Evolutionary conservation across 2,888 invertebrate genomes (phyloP).

Genomic region (Monopis laevigella): DNA sequence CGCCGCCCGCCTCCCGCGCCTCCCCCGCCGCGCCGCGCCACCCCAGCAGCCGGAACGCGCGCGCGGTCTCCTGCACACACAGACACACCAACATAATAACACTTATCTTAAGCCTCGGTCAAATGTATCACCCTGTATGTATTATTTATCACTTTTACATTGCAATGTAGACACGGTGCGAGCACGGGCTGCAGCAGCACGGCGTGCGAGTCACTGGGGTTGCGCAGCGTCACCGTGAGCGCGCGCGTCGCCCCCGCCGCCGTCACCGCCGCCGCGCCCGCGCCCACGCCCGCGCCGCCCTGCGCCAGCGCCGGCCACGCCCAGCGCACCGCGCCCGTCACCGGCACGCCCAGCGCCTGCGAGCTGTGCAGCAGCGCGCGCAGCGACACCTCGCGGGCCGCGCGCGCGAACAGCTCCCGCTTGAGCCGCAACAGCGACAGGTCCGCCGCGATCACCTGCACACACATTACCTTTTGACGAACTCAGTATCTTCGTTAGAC

Average conservation of each 20-base stretch:
- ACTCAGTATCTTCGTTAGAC: conserved; percentile 7
- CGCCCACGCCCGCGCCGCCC: conserved; percentile 28
- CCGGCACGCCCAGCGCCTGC: conserved; percentile 17
- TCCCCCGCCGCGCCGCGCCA: conserved; percentile 28
- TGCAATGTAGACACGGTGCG: conserved; percentile 12
- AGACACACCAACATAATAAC: background rate
- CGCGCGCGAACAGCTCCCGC: conserved; percentile 10
- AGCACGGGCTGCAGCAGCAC: conserved; percentile 71
- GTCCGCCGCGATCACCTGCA: conserved; percentile 32
- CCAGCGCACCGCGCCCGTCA: conserved; percentile 21
- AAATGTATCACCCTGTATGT: background rate
- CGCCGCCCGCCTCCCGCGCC: conserved; percentile 19
- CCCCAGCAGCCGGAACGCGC: conserved; percentile 26
- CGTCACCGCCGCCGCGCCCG: conserved; percentile 29
- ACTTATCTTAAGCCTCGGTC: no score
- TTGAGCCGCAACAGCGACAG: conserved; percentile 8
- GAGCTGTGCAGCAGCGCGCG: background rate
- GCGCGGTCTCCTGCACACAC: conserved; percentile 15
- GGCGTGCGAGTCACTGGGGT: conserved; percentile 74
- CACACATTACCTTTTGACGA: no score
- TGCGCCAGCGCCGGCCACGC: conserved; percentile 19
- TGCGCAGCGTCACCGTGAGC: conserved; percentile 73
- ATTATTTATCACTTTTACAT: background rate
- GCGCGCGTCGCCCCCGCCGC: conserved; percentile 59
- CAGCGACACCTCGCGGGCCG: conserved; percentile 33